Evolutionary conservation across 2,888 invertebrate genomes (phyloP).

Genomic region (Leuctra nigra): DNA sequence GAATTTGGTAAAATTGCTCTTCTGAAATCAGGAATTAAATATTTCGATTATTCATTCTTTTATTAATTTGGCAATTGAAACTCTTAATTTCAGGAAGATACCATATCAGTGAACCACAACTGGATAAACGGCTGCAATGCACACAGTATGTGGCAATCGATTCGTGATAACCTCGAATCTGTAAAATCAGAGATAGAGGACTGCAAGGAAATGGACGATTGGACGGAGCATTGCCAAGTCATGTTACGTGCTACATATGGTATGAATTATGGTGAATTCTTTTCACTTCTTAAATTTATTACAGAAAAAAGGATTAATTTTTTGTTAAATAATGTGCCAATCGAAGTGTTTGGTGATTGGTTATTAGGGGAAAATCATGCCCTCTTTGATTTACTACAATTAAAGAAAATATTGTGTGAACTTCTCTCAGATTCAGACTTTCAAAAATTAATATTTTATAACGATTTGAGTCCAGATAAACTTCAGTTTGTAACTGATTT

Average conservation of each 20-base stretch:
- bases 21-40: not conserved
- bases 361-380: slow-evolving; percentile 43
- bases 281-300: slow-evolving; percentile 58
- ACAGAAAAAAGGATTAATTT: slow-evolving; percentile 50
- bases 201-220: slow-evolving; percentile 65
- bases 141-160: slow-evolving; percentile 58
- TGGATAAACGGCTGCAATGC: slow-evolving; percentile 93
- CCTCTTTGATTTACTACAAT: slow-evolving; percentile 43
- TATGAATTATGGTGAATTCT: slow-evolving; percentile 64
- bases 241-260: slow-evolving; percentile 70
- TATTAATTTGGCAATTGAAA: not conserved
- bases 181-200: slow-evolving; percentile 77
- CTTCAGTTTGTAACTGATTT: too few species aligned
- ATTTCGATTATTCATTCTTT: not conserved
- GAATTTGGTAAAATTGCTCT: slow-evolving; percentile 56
- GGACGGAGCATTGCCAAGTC: slow-evolving; percentile 70
- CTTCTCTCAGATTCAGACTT: slow-evolving; percentile 5
- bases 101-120: slow-evolving; percentile 96
- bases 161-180: slow-evolving; percentile 54
- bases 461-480: too few species aligned
- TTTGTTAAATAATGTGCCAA: slow-evolving; percentile 37
- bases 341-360: slow-evolving; percentile 40
- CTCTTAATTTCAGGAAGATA: slow-evolving; percentile 57
- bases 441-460: slow-evolving; percentile 2
- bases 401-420: slow-evolving; percentile 38